Percentiles rank a stretch among this genome's conserved stretches.
Evolutionary conservation across 2,113 vertebrate species (phyloP).

Genomic region (Jacana jacana): DNA sequence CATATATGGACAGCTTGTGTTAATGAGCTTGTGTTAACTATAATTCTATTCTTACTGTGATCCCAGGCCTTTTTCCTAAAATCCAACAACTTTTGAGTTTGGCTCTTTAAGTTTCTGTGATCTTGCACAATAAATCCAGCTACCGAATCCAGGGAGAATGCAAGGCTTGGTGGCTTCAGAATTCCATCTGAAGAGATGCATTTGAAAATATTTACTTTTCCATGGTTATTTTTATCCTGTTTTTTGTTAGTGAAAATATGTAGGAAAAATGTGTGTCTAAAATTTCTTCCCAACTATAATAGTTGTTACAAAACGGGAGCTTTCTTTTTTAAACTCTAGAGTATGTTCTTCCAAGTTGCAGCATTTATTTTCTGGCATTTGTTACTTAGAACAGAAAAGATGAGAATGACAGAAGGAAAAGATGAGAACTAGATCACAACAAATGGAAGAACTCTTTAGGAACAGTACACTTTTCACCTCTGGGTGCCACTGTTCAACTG

Average conservation of each 20-base stretch:
- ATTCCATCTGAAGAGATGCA: background rate
- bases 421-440: conserved; percentile 21
- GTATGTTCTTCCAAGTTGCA: conserved; percentile 7
- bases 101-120: background rate
- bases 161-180: background rate
- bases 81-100: background rate
- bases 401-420: conserved; percentile 32
- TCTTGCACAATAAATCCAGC: background rate
- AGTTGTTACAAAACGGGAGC: background rate
- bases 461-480: conserved; percentile 72
- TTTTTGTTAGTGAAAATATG: conserved; percentile 13
- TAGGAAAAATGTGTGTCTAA: conserved; percentile 18
- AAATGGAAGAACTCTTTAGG: conserved; percentile 21
- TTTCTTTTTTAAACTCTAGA: conserved; percentile 21
- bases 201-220: background rate
- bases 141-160: background rate
- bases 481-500: conserved; percentile 83
- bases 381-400: conserved; percentile 34
- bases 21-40: background rate
- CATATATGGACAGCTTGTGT: background rate
- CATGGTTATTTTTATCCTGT: conserved; percentile 44
- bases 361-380: background rate
- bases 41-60: background rate
- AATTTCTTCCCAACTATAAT: background rate
- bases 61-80: background rate